A percentile compares a stretch with the other conserved stretches of the same genome.
These are phyloP conservation scores for Parnassius smintheus DNA, from an alignment of 2,888 invertebrate species.

Conservation along the genomic window DNA sequence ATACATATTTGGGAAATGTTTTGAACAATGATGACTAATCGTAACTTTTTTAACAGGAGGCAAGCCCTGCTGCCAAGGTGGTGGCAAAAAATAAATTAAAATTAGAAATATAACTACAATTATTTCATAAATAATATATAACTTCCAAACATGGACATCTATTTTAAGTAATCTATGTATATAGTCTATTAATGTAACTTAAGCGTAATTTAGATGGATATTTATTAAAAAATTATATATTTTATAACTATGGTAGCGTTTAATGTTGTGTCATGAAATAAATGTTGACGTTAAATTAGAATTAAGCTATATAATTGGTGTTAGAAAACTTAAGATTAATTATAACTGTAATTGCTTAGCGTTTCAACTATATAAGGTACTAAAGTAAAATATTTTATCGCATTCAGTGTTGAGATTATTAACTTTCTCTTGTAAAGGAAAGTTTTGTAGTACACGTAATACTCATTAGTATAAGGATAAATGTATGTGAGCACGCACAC, in stretches of 20 bases:
- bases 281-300: slow-evolving; percentile 33
- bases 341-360: slow-evolving; percentile 43
- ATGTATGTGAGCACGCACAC: slow-evolving; percentile 58
- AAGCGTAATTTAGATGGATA: slow-evolving; percentile 29
- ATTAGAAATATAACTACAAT: neutral
- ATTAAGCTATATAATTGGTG: slow-evolving; percentile 22
- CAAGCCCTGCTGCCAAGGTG: slow-evolving; percentile 70
- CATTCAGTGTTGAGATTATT: slow-evolving; percentile 66
- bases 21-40: neutral
- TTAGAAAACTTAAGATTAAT: slow-evolving; percentile 21
- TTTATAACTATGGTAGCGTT: slow-evolving; percentile 34
- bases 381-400: slow-evolving; percentile 48
- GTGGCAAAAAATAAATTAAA: slow-evolving; percentile 49
- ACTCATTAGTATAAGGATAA: slow-evolving; percentile 65
- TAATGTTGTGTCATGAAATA: slow-evolving; percentile 49
- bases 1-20: neutral
- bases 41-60: slow-evolving; percentile 52
- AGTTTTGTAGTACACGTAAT: slow-evolving; percentile 67
- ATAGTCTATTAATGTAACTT: slow-evolving; percentile 5
- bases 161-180: slow-evolving; percentile 2
- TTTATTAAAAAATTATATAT: slow-evolving; percentile 41
- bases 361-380: slow-evolving; percentile 35
- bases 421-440: slow-evolving; percentile 39
- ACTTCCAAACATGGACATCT: slow-evolving; percentile 17
- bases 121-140: neutral